These are phyloP conservation scores for Labia minor DNA, from an alignment of 2,888 invertebrate genomes.

Conservation along the genomic window DNA sequence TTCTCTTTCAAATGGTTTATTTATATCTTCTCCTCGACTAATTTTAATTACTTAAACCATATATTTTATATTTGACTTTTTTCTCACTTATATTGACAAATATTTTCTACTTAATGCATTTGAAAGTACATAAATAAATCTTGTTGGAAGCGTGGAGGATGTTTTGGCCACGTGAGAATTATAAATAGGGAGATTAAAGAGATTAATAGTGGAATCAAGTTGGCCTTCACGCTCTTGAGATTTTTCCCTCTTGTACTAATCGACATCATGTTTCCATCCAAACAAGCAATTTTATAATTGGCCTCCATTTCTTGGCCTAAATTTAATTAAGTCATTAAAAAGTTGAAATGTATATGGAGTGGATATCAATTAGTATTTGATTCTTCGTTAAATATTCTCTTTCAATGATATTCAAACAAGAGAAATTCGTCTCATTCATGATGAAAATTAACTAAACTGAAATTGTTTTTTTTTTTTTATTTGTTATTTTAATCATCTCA, in stretches of 20 bases:
- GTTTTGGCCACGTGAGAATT: slow-evolving; percentile 4
- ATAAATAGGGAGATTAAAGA: slow-evolving; percentile 13
- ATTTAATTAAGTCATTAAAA: slow-evolving; percentile 1
- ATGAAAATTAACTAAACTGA: neutral
- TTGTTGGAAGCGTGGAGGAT: neutral
- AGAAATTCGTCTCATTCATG: neutral
- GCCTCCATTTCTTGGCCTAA: neutral
- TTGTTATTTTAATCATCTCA: neutral
- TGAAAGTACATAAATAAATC: neutral
- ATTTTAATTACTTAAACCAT: too few species aligned
- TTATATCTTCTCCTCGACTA: too few species aligned
- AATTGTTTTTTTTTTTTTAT: neutral
- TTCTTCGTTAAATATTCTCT: neutral
- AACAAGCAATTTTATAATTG: slow-evolving; percentile 7
- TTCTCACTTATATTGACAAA: too few species aligned
- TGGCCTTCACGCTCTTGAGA: slow-evolving; percentile 7
- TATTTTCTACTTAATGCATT: neutral
- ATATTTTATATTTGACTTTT: too few species aligned
- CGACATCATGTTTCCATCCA: neutral
- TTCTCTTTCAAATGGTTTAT: too few species aligned
- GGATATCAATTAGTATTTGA: neutral
- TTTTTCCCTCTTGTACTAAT: neutral
- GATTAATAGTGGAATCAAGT: slow-evolving; percentile 7
- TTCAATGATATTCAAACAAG: neutral
- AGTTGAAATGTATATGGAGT: neutral